Evolutionary conservation across 2,113 vertebrate genomes (phyloP).

Genomic region (Oreochromis tanganicae): DNA sequence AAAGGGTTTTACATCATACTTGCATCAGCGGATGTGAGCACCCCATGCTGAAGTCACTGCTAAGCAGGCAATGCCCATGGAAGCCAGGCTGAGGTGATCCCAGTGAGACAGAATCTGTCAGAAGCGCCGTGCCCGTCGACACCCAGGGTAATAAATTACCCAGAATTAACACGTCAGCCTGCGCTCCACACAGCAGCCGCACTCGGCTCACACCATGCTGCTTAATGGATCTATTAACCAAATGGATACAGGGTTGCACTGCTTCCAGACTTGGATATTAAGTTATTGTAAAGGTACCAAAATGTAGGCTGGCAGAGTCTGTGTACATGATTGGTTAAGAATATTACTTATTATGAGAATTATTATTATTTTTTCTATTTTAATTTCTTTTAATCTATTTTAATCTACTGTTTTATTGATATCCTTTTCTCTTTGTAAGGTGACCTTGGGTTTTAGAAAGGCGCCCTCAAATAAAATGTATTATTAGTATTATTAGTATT

Average conservation of each 20-base stretch:
- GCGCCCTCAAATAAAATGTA: neutral
- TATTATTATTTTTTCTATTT: neutral
- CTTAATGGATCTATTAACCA: conserved; percentile 75
- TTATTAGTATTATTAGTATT: fast-evolving
- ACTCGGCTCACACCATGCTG: conserved; percentile 46
- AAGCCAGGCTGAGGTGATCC: conserved; percentile 47
- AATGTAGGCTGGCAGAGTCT: neutral
- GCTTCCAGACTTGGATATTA: conserved; percentile 18
- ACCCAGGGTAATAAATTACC: conserved; percentile 69
- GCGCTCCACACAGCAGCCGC: conserved; percentile 37
- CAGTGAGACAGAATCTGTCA: conserved; percentile 59
- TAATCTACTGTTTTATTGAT: neutral
- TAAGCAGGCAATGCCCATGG: conserved; percentile 34
- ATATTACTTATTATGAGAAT: neutral
- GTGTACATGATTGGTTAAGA: neutral
- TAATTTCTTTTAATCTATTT: neutral
- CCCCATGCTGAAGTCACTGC: conserved; percentile 31
- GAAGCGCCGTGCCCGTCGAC: conserved; percentile 42
- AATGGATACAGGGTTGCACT: conserved; percentile 53
- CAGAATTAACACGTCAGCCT: conserved; percentile 72
- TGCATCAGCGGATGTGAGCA: conserved; percentile 57
- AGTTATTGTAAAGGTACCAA: neutral
- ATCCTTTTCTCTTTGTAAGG: neutral
- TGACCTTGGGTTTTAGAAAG: neutral
- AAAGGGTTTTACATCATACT: conserved; percentile 65